Base-by-base conservation (phyloP, 1,140 invertebrate species). In the Myzus persicae region DNA sequence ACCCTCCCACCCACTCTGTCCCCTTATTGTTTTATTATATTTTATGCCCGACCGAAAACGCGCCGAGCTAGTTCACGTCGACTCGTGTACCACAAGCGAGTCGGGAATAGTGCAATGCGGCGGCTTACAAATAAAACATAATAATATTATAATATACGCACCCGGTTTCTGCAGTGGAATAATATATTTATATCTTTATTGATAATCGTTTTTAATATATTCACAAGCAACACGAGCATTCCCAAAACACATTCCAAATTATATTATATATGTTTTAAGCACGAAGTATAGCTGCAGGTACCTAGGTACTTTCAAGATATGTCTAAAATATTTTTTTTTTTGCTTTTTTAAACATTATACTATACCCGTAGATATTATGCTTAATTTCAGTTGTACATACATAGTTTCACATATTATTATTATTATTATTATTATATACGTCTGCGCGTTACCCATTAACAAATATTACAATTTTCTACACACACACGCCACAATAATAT, bases 121-220 rank as follows among this genome's bases (percentile, higher is more conserved):
- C 9, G 54, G 54, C 42, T 44, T 44, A 44, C 42, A 44, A 6
- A 44, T 44, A n/a, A n/a, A n/a, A n/a, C 11, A 48, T 48, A 48
- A 18, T 20, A 51, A 22, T 51, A 51, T 51, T 51, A 51, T 51
- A 67, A 67, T 67, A 67, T 20, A 76, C 59, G 59, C 59, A n/a
- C 59, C 59, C 59, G 59, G 59, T n/a, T 18, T 11, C 31, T 18
- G 59, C 48, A 22, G 48, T 67, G n/a, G 14, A 59, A 31, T 59
- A 48, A 67, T 67, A 51, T 51, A 51, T 51, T 20, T 48, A 51
- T 51, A 67, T 67, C 31, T 67, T 67, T n/a, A n/a, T 67, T 67
- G 31, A n/a, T 67, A 67, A 67, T 67, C 59, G 31, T 67, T n/a
- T 76, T 76, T 76, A 76, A 76, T n/a, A n/a, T n/a, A 76, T 76